Percentiles rank a stretch among this genome's conserved stretches.
phyloP scores from a whole-genome alignment of 1,140 invertebrate genomes.

The Drosophila melanogaster region Release_6_plus_ISO1_MT NT_037436.4:22879501-22880000 shows the following conservation, averaged over 20 bases:
- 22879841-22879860: slow-evolving; percentile 3
- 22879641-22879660: slow-evolving; percentile 97
- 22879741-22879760: slow-evolving; percentile 95
- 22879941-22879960: slow-evolving; percentile 94
- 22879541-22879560: slow-evolving; percentile 93
- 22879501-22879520: slow-evolving; percentile 96
- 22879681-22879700: slow-evolving; percentile 97
- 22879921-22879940: slow-evolving; percentile 94
- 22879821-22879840: slow-evolving; percentile 82
- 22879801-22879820: slow-evolving; percentile 91
- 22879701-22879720: slow-evolving; percentile 99
- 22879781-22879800: slow-evolving; percentile 94
- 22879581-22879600: slow-evolving; percentile 96
- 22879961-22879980: slow-evolving; percentile 96
- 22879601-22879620: slow-evolving; percentile 95
- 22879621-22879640: slow-evolving; percentile 98
- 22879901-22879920: slow-evolving; percentile 98
- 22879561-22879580: slow-evolving; percentile 89
- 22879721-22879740: slow-evolving; percentile 99
- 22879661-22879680: slow-evolving; percentile 93
- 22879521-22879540: slow-evolving; percentile 95
- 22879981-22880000: slow-evolving; percentile 96
- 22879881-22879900: slow-evolving; percentile 87
- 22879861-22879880: slow-evolving; percentile 79
- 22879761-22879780: slow-evolving; percentile 97